Percentiles rank a stretch among this genome's conserved stretches.
These are phyloP conservation scores for Tretioscincus oriximinensis DNA, from an alignment of 2,113 vertebrate genomes.

Conservation along the genomic window DNA sequence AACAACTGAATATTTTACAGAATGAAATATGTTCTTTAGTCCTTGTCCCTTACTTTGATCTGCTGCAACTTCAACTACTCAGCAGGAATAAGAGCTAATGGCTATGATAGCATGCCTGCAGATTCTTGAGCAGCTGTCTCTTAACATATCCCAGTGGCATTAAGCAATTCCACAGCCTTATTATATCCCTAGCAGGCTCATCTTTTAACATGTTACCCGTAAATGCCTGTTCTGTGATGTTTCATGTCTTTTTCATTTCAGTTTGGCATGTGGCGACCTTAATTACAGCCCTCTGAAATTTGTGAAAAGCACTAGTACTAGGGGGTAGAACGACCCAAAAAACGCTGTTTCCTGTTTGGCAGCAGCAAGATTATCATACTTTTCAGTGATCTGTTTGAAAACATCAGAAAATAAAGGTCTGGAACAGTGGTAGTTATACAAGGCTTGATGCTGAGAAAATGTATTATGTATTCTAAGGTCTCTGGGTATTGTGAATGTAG, in stretches of 20 bases:
- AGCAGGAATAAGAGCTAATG: conserved; percentile 55
- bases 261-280: conserved; percentile 48
- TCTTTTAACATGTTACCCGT: conserved; percentile 50
- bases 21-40: conserved; percentile 37
- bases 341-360: conserved; percentile 22
- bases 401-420: background rate
- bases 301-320: conserved; percentile 20
- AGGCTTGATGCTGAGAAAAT: too few relatives aligned
- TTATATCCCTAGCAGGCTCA: conserved; percentile 48
- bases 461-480: background rate
- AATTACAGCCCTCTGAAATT: conserved; percentile 54
- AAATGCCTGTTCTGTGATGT: conserved; percentile 41
- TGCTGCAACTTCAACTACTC: conserved; percentile 42
- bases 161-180: conserved; percentile 51
- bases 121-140: conserved; percentile 58
- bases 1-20: conserved; percentile 37
- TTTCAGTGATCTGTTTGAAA: conserved; percentile 22
- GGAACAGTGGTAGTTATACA: too few relatives aligned
- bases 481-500: background rate
- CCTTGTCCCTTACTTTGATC: conserved; percentile 43
- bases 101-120: conserved; percentile 33
- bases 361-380: conserved; percentile 6
- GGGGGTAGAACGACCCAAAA: conserved; percentile 31
- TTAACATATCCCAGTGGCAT: conserved; percentile 48
- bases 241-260: conserved; percentile 50